Evolutionary conservation across 1,140 invertebrate species (phyloP).

Genomic region (Bradynema listronoti): DNA sequence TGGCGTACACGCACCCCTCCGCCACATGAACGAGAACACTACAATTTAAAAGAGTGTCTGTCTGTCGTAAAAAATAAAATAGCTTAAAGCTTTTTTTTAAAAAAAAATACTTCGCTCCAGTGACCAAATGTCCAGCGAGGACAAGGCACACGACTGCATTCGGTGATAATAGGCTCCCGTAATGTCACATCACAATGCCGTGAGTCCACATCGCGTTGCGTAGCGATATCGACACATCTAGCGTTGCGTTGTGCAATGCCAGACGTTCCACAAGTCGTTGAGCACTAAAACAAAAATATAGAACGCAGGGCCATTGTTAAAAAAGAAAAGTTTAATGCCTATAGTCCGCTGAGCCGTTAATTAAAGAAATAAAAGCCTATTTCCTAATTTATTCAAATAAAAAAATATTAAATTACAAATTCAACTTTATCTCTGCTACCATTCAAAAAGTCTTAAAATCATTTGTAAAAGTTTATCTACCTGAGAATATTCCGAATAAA

Average conservation of each 20-base stretch:
- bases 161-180: slow-evolving; percentile 38
- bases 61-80: slow-evolving; percentile 1
- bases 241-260: slow-evolving; percentile 65
- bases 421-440: no score
- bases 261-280: slow-evolving; percentile 64
- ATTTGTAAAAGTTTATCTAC: no score
- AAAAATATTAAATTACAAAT: no score
- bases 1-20: slow-evolving; percentile 65
- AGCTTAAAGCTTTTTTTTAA: neutral
- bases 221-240: slow-evolving; percentile 62
- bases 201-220: slow-evolving; percentile 22
- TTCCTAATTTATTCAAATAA: no score
- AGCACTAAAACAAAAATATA: slow-evolving; percentile 52
- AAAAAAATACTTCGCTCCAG: slow-evolving; percentile 40
- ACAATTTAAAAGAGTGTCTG: slow-evolving; percentile 35
- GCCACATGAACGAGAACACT: slow-evolving; percentile 70
- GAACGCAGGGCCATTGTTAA: no score
- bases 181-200: slow-evolving; percentile 42
- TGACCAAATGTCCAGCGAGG: slow-evolving; percentile 49
- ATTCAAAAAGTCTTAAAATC: no score
- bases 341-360: no score
- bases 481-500: slow-evolving; percentile 49
- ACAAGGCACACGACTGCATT: slow-evolving; percentile 54
- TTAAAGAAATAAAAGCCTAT: no score
- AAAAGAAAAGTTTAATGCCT: no score